Percentiles rank a stretch among this genome's conserved stretches.
These are phyloP conservation scores for Andrena cerasifolii DNA, from an alignment of 1,140 invertebrate genomes.

Conservation along the genomic window DNA sequence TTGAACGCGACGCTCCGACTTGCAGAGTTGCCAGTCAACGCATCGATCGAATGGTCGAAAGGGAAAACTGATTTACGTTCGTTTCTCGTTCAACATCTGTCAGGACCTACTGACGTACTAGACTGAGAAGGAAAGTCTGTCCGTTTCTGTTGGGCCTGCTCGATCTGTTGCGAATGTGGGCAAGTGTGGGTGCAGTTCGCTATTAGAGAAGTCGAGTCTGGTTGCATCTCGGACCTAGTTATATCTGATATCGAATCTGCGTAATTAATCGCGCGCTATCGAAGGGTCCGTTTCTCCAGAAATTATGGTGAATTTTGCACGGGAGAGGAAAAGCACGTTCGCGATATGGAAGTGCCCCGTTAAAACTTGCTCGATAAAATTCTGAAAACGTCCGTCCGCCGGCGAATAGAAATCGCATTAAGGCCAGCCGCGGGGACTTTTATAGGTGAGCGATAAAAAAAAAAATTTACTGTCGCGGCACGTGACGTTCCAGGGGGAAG, in stretches of 20 bases:
- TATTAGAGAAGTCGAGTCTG: neutral
- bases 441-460: slow-evolving; percentile 45
- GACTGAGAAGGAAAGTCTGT: neutral
- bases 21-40: too few relatives aligned
- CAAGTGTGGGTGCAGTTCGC: neutral
- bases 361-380: slow-evolving; percentile 6
- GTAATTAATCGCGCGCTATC: neutral
- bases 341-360: neutral
- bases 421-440: slow-evolving; percentile 27
- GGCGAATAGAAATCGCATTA: slow-evolving; percentile 56
- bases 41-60: too few relatives aligned
- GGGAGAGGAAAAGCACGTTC: neutral
- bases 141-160: neutral
- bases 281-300: too few relatives aligned
- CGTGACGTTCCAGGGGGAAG: slow-evolving; percentile 45
- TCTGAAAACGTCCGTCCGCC: neutral
- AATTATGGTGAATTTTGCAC: neutral
- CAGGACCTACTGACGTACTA: neutral
- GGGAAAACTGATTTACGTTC: too few relatives aligned
- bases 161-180: neutral
- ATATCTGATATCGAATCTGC: too few relatives aligned
- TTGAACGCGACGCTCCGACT: neutral
- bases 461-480: slow-evolving; percentile 49
- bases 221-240: too few relatives aligned
- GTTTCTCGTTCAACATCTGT: neutral